Evolutionary conservation across 64 coral and sea anemone species (phyloP).

Genomic region (Stichodactyla helianthus): DNA sequence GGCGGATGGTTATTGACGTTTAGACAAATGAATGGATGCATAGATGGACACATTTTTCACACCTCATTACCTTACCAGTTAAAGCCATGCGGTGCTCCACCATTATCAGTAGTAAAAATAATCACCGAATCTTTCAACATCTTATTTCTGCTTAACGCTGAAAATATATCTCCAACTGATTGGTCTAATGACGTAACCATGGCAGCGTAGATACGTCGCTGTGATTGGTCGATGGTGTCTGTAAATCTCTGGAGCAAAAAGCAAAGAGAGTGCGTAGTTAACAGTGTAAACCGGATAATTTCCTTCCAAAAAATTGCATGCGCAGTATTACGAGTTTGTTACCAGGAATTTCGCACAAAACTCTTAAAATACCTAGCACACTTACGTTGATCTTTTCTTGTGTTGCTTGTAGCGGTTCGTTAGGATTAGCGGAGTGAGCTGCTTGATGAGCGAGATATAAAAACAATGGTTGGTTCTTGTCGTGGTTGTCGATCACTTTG

Average conservation of each 20-base stretch:
- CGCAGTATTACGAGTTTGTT: too few species aligned
- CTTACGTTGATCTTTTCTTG: constrained; percentile 61
- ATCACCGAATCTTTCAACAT: constrained; percentile 83
- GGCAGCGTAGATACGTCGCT: constrained; percentile 76
- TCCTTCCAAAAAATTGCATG: too few species aligned
- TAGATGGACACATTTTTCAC: too few species aligned
- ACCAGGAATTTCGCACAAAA: too few species aligned
- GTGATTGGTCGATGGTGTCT: constrained; percentile 36
- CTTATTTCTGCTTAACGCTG: constrained; percentile 38
- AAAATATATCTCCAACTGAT: constrained; percentile 63
- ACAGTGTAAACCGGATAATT: too few species aligned
- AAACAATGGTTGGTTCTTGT: constrained; percentile 62
- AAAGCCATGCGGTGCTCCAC: constrained; percentile 82
- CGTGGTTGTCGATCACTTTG: constrained; percentile 69
- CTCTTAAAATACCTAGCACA: background rate
- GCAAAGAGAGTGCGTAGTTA: background rate
- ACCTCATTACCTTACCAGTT: constrained; percentile 48
- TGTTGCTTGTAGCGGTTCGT: constrained; percentile 77
- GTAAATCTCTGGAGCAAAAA: constrained; percentile 52
- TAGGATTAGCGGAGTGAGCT: constrained; percentile 73
- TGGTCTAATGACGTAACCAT: constrained; percentile 83
- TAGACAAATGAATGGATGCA: too few species aligned
- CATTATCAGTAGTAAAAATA: constrained; percentile 84
- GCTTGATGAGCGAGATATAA: constrained; percentile 84
- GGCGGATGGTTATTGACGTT: too few species aligned